A percentile compares a stretch with the other conserved stretches of the same genome.
phyloP scores from a whole-genome alignment of 2,113 vertebrate genomes.

The Acrocephalus kingi region DNA sequence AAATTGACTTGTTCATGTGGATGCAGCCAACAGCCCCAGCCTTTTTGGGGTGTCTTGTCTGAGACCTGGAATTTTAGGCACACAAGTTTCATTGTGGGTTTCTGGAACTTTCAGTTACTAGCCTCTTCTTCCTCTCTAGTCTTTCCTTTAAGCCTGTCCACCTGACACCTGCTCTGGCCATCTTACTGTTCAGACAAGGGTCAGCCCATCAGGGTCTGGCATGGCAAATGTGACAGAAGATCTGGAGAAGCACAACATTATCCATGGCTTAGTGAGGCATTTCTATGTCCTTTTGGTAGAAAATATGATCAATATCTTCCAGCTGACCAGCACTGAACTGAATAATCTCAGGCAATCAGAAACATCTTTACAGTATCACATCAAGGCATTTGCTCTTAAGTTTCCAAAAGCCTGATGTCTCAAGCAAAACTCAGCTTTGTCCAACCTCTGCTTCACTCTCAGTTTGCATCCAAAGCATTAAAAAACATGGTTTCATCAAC shows the following conservation, averaged over 20 bases:
- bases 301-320: background rate
- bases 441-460: background rate
- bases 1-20: background rate
- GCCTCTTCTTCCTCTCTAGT: background rate
- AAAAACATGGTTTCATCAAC: background rate
- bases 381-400: background rate
- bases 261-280: background rate
- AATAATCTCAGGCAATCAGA: background rate
- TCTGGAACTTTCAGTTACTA: background rate
- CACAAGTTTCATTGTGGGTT: background rate
- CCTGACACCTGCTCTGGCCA: background rate
- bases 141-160: background rate
- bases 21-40: background rate
- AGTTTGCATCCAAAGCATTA: background rate
- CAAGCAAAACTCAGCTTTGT: background rate
- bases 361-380: background rate
- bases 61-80: background rate
- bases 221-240: background rate
- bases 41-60: background rate
- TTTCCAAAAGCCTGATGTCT: background rate
- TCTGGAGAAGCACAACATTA: background rate
- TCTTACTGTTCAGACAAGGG: background rate
- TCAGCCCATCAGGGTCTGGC: background rate
- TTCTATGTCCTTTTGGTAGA: background rate
- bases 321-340: background rate